These are phyloP conservation scores for Onychostruthus taczanowskii DNA, from an alignment of 2,113 vertebrate genomes.

Conservation along the genomic window DNA sequence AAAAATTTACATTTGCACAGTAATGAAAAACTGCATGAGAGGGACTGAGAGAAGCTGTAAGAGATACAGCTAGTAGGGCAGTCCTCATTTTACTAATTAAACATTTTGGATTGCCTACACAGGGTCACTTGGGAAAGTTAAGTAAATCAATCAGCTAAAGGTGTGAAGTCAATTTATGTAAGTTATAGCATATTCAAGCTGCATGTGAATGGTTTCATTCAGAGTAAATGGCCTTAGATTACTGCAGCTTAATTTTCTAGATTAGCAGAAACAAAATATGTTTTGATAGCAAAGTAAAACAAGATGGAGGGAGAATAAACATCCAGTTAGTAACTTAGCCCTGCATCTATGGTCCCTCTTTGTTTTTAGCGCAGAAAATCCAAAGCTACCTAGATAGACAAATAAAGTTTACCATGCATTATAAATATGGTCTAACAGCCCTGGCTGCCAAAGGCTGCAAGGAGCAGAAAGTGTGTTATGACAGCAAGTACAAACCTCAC, in stretches of 20 bases:
- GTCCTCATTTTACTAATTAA: constrained; percentile 18
- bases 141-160: constrained; percentile 53
- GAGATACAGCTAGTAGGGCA: background rate
- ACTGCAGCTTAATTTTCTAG: constrained; percentile 24
- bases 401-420: background rate
- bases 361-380: background rate
- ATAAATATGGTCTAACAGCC: background rate
- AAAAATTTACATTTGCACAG: background rate
- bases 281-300: constrained; percentile 52
- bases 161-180: constrained; percentile 60
- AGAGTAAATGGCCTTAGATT: constrained; percentile 26
- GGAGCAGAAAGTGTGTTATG: background rate
- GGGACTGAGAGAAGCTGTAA: background rate
- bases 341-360: background rate
- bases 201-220: constrained; percentile 46
- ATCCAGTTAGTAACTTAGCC: background rate
- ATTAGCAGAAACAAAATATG: constrained; percentile 55
- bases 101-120: background rate
- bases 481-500: background rate
- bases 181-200: constrained; percentile 27
- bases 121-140: constrained; percentile 22
- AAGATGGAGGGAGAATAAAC: constrained; percentile 19
- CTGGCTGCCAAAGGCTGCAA: background rate
- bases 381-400: background rate
- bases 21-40: background rate